phyloP scores from a whole-genome alignment of 2,888 invertebrate species.

The Drosophila kambysellisi region DNA sequence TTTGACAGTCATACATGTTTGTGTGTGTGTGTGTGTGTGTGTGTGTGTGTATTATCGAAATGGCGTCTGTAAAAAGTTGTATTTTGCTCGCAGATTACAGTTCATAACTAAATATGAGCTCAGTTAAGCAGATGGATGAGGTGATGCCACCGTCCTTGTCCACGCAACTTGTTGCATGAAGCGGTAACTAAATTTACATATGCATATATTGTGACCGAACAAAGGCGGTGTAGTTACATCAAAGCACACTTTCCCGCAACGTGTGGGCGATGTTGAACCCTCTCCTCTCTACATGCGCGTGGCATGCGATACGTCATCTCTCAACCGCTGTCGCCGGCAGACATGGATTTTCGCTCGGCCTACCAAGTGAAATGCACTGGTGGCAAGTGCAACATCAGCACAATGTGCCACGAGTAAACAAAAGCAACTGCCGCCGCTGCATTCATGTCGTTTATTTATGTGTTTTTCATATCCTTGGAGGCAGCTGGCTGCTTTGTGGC shows the following conservation, averaged over 20 bases:
- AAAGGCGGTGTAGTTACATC: conserved; percentile 44
- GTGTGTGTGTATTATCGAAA: conserved; percentile 44
- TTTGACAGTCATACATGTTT: conserved; percentile 33
- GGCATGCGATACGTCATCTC: conserved; percentile 56
- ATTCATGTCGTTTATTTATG: conserved; percentile 16
- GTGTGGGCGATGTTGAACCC: conserved; percentile 23
- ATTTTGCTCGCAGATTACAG: conserved; percentile 31
- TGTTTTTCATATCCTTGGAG: conserved; percentile 9
- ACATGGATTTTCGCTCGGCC: conserved; percentile 56
- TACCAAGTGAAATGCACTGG: conserved; percentile 27
- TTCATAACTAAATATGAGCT: conserved; percentile 34
- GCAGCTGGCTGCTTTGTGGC: neutral
- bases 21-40: conserved; percentile 10
- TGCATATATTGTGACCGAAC: conserved; percentile 14
- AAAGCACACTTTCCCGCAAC: conserved; percentile 6
- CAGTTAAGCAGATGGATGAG: neutral
- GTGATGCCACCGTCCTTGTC: neutral
- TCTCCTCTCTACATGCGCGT: conserved; percentile 6
- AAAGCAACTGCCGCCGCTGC: conserved; percentile 22
- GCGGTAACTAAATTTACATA: conserved; percentile 37
- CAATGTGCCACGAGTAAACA: conserved; percentile 27
- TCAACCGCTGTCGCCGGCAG: conserved; percentile 56
- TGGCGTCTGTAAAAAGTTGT: conserved; percentile 57
- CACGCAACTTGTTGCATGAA: conserved; percentile 60
- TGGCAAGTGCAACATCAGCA: conserved; percentile 11